Conservation (phyloP, 2,888 invertebrate genomes). For the Hypolimnas misippus region DNA sequence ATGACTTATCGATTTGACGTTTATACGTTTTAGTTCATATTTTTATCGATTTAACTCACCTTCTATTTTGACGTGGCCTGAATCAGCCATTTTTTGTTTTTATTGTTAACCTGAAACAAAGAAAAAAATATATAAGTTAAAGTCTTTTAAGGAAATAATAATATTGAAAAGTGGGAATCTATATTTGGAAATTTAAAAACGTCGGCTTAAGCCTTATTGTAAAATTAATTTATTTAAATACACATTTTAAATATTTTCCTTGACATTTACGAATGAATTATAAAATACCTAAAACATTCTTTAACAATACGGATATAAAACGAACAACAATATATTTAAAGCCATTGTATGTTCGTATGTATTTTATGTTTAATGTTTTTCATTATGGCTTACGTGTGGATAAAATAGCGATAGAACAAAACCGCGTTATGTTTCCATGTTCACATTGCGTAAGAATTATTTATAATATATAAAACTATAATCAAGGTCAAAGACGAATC, state of each 20-base stretch:
- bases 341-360: slow-evolving; percentile 14
- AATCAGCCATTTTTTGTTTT: slow-evolving; percentile 45
- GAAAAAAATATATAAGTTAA: slow-evolving; percentile 14
- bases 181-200: not conserved
- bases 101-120: slow-evolving; percentile 45
- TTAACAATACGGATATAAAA: slow-evolving; percentile 21
- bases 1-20: slow-evolving; percentile 6
- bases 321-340: not conserved
- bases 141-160: not conserved
- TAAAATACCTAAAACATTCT: slow-evolving; percentile 21
- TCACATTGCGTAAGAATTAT: not conserved
- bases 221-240: slow-evolving; percentile 8
- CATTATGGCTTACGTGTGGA: not conserved
- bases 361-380: not conserved
- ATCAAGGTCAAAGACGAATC: slow-evolving; percentile 6
- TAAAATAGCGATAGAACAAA: slow-evolving; percentile 1
- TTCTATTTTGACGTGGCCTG: slow-evolving; percentile 46
- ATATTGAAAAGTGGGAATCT: not conserved
- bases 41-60: slow-evolving; percentile 34
- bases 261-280: slow-evolving; percentile 28
- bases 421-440: not conserved
- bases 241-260: slow-evolving; percentile 22
- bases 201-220: not conserved
- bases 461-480: not conserved
- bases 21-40: not conserved